Evolutionary conservation across 2,113 vertebrate genomes (phyloP).

Genomic region (Brachirus orientalis): DNA sequence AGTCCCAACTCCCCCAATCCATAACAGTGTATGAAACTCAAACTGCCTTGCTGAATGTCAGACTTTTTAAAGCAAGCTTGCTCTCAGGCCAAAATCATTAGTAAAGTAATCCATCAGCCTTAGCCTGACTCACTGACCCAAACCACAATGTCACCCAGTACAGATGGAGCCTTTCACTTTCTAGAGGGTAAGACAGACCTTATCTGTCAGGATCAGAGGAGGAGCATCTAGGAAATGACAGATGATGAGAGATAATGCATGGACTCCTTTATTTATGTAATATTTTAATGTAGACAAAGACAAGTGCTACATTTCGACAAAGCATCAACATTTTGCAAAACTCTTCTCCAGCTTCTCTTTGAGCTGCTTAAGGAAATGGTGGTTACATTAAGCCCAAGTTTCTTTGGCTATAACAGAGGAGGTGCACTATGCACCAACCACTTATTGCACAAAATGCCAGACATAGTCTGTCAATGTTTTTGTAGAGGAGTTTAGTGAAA

Average conservation of each 20-base stretch:
- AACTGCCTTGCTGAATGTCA: constrained; percentile 66
- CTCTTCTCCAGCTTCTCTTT: constrained; percentile 46
- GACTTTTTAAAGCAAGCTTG: constrained; percentile 77
- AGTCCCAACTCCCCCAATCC: constrained; percentile 65
- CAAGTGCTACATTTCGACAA: constrained; percentile 9
- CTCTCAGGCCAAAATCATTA: constrained; percentile 80
- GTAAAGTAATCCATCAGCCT: constrained; percentile 79
- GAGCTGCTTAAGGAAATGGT: constrained; percentile 55
- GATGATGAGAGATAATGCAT: constrained; percentile 29
- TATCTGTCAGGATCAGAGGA: constrained; percentile 56
- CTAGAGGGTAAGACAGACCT: constrained; percentile 34
- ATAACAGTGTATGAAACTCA: constrained; percentile 76
- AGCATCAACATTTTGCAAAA: constrained; percentile 36
- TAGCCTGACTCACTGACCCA: constrained; percentile 70
- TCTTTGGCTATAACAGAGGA: constrained; percentile 73
- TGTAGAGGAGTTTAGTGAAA: constrained; percentile 65
- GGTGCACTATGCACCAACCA: constrained; percentile 55
- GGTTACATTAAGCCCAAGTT: constrained; percentile 74
- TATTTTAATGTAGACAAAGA: too few relatives aligned
- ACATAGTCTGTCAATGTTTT: constrained; percentile 70
- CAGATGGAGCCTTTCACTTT: constrained; percentile 61
- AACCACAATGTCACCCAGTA: constrained; percentile 71
- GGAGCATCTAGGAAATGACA: constrained; percentile 23
- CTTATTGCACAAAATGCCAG: constrained; percentile 69
- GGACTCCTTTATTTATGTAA: constrained; percentile 11